These are phyloP conservation scores for Siniperca obscura DNA, from an alignment of 2,797 vertebrate genomes.

Conservation along the genomic window DNA sequence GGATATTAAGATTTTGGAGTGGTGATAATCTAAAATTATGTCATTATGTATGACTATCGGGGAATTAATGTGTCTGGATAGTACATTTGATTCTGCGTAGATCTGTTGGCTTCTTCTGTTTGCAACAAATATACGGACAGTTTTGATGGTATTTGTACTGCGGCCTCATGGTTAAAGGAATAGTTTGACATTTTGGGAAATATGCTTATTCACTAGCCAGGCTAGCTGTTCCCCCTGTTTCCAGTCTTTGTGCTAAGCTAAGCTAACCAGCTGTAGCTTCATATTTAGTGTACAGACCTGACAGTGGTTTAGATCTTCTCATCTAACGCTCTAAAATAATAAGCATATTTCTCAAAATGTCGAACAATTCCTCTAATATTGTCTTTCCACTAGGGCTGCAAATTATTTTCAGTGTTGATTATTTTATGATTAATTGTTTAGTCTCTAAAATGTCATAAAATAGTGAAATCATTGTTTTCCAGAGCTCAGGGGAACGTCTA, in stretches of 20 bases:
- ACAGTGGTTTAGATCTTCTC: not conserved
- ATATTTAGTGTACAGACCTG: not conserved
- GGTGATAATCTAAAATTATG: no score
- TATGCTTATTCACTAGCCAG: not conserved
- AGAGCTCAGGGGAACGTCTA: not conserved
- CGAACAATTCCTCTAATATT: not conserved
- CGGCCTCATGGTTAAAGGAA: not conserved
- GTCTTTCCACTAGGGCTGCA: not conserved
- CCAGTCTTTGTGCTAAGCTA: conserved; percentile 3
- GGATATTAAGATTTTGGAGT: not conserved
- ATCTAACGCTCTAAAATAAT: not conserved
- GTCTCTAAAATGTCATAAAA: not conserved
- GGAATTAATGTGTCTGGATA: not conserved
- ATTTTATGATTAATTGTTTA: not conserved
- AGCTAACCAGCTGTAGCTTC: not conserved
- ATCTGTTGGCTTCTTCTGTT: no score
- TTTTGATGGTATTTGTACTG: no score
- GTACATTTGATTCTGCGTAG: no score
- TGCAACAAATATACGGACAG: no score
- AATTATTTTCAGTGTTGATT: not conserved
- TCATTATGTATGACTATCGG: not conserved
- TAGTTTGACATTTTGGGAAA: not conserved
- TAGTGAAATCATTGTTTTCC: not conserved
- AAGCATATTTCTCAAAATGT: not conserved
- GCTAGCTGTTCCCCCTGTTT: not conserved